Base-by-base conservation (phyloP, 2,888 invertebrate genomes). In the Mythimna albipuncta region DNA sequence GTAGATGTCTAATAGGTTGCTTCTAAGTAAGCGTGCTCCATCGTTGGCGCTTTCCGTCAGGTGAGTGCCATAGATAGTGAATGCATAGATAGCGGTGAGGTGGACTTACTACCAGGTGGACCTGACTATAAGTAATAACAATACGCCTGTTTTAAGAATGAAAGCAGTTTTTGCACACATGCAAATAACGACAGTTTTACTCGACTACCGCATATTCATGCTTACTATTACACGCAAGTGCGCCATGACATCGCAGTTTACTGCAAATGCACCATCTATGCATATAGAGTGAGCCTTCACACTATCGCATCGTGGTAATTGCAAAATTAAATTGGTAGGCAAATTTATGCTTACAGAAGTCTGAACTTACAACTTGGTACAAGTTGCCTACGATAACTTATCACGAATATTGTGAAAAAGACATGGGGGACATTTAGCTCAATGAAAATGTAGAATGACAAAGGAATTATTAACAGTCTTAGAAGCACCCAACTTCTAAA, bases 181-280 rank as follows among this genome's bases (percentile, higher is more conserved):
- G 26, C 61, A 41, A 52, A 63, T 75, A 62, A 10, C 13, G 11
- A 11, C 6, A 52, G 55, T 66, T 66, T 55, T 54, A 50, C 54
- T 54, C 11, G 16, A 32, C 38, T 72, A n/a, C 66, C 52, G 75
- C 68, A 69, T 66, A 66, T 57, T 77, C 69, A 73, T 35, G 26
- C 13, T 10, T 26, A 55, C 9, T 57, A 55, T 26, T 61, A 50
- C 50, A 50, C 50, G 54, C 32, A 82, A 74, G 59, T 62, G 69
- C 59, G 44, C 65, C 64, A 41, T 74, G 82, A 81, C 80, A 69
- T 32, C 68, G 80, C 82, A 74, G 54, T 64, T 81, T 68, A 38
- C 26, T 26, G 59, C 50, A 21, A 47, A 21, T 72, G 77, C 62
- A 62, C 38, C 69, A 72, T 71, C 58, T 69, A 72, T 62, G 71